Base-by-base conservation (phyloP, 2,888 invertebrate species). In the Nephrotoma appendiculata region DNA sequence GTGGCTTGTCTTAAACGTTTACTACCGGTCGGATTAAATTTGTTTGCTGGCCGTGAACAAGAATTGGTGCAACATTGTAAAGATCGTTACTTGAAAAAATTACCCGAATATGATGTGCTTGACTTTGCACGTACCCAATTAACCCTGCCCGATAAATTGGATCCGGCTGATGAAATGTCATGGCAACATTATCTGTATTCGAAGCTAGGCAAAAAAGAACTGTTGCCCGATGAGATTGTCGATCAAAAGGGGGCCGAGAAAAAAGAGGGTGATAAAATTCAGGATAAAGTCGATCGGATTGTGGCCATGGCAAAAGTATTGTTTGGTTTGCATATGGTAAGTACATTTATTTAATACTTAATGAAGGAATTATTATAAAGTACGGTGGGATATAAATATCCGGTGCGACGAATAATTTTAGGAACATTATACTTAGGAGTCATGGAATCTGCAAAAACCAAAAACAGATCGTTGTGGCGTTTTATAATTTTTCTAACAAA, bases 121-220 rank as follows among this genome's bases (percentile, higher is more conserved):
- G 98, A 98, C 89, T 98, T 98, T 90, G 98, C 98, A 1, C 96
- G 97, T 90, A 97, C 94, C 12, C 97, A 98, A 89, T 92, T 99
- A 0, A 98, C 98, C 0, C 92, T 98, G 5, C 99, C 99, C 0
- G 98, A 98, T 90, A 98, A 98, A 92, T 96, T 98, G 86, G 98
- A 99, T 92, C 98, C 98, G 0, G 98, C 97, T 0, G 99, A 99
- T 90, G 98, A 98, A 91, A 99, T 99, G 96, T 98, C 98, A 4
- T 99, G 99, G 99, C 99, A 99, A 90, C 98, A 99, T 91, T 98
- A 98, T 89, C 93, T 99, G 5, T 99, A 99, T 93, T 97, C 98
- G 88, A 98, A 99, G 91, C 93, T 99, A 12, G 98, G 99, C 0
- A 96, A 96, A 88, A 95, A 96, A 90, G 95, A 95, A 89, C 95